Base-by-base conservation (phyloP, 1,140 invertebrate species). In the Hypsibius dujardini region DNA sequence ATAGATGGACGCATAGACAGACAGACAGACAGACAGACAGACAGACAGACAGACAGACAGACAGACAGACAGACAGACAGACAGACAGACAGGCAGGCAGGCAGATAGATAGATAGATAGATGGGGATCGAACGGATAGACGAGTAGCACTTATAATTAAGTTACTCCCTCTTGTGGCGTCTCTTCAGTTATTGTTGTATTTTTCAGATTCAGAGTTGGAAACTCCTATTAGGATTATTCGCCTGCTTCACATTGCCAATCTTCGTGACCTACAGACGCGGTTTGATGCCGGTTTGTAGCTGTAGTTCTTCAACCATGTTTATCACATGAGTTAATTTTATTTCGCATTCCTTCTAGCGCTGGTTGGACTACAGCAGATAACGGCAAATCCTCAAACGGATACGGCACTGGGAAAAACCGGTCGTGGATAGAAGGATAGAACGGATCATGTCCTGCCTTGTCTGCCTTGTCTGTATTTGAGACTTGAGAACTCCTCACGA, bases 361-460 rank as follows among this genome's bases (percentile, higher is more conserved):
- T 98, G 77, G 94, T 96, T 1, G 84, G 84, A 72, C 88, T 95
- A 1, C 95, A 98, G 83, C 86, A 81, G 72, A 83, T 97, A 2
- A 97, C 93, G 15, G 93, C 94, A 3, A 88, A 98, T 85, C 95
- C 95, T 14, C 94, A 94, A 82, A 97, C 94, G 76, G 93, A 98
- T 78, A 92, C 91, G 1, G 87, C 86, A 78, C 82, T 98, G 46
- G 93, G 93, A 71, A 90, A 92, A 86, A 91, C 97, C 76, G 94
- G 95, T 12, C 50, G 50, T 12, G 7, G 50, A 56, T 7, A 56
- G n/a, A 7, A n/a, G 50, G n/a, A 56, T 56, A n/a, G 7, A 56
- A 56, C n/a, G 50, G 50, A 56, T 12, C n/a, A 56, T 7, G 7
- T 56, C 28, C 28, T 28, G 28, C 28, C 28, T 28, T 28, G 28